phyloP scores from a whole-genome alignment of 2,113 vertebrate species.

The Nyctereutes procyonoides region DNA sequence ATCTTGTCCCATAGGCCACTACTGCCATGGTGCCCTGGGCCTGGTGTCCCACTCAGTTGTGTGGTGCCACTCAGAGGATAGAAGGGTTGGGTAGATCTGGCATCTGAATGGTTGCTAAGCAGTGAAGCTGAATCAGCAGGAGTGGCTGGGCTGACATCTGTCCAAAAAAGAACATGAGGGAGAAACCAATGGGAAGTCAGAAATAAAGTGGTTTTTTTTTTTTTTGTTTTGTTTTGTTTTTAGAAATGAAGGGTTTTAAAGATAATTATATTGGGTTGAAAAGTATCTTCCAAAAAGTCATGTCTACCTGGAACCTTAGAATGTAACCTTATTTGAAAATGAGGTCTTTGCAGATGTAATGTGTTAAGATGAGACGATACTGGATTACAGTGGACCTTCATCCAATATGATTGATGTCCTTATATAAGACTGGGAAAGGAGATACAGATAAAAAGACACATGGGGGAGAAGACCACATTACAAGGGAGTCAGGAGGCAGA shows the following conservation, averaged over 20 bases:
- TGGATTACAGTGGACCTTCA: neutral
- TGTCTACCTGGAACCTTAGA: neutral
- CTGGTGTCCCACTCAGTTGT: constrained; percentile 50
- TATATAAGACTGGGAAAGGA: neutral
- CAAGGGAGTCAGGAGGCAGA: neutral
- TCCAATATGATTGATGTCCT: neutral
- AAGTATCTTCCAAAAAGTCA: neutral
- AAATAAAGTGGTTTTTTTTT: neutral
- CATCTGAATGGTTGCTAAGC: constrained; percentile 71
- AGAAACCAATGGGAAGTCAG: neutral
- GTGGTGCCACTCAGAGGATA: constrained; percentile 68
- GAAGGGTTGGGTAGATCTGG: constrained; percentile 66
- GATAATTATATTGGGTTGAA: neutral
- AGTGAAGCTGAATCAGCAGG: constrained; percentile 81
- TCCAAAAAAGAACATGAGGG: neutral
- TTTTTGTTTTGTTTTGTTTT: no score
- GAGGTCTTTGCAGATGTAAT: neutral
- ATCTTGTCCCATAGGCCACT: constrained; percentile 78
- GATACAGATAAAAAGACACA: neutral
- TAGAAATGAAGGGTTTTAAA: neutral
- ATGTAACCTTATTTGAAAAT: neutral
- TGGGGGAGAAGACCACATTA: neutral
- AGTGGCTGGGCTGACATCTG: constrained; percentile 81
- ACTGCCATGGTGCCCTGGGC: constrained; percentile 76
- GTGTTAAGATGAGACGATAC: neutral